phyloP scores from a whole-genome alignment of 2,888 invertebrate species.

The Cotesia congregata region DNA sequence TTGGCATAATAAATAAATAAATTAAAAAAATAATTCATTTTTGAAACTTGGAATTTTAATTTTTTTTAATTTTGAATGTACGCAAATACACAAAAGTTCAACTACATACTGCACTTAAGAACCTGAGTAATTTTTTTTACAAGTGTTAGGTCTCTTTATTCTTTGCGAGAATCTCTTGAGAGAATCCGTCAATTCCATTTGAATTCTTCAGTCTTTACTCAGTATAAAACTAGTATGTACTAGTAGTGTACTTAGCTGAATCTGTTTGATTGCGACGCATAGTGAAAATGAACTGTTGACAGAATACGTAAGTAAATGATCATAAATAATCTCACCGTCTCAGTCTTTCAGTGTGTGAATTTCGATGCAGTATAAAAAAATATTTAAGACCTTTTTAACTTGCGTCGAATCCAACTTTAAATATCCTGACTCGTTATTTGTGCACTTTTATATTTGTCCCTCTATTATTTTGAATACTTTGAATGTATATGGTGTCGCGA shows the following conservation, averaged over 20 bases:
- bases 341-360: background rate
- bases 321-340: background rate
- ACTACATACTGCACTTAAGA: too few relatives aligned
- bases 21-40: too few relatives aligned
- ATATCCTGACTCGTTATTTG: background rate
- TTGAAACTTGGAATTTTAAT: too few relatives aligned
- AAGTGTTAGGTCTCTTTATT: background rate
- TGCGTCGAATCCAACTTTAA: background rate
- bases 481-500: background rate
- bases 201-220: slow-evolving; percentile 11
- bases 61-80: too few relatives aligned
- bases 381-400: background rate
- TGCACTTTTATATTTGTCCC: background rate
- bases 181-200: slow-evolving; percentile 26
- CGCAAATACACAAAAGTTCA: too few relatives aligned
- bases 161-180: slow-evolving; percentile 9
- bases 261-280: slow-evolving; percentile 3
- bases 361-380: background rate
- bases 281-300: slow-evolving; percentile 29
- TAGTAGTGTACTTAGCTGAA: too few relatives aligned
- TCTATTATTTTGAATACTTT: slow-evolving; percentile 31
- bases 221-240: too few relatives aligned
- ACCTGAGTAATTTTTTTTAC: too few relatives aligned
- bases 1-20: too few relatives aligned
- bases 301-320: background rate